Evolutionary conservation across 2,113 vertebrate species (phyloP).

Genomic region (Uria aalge): DNA sequence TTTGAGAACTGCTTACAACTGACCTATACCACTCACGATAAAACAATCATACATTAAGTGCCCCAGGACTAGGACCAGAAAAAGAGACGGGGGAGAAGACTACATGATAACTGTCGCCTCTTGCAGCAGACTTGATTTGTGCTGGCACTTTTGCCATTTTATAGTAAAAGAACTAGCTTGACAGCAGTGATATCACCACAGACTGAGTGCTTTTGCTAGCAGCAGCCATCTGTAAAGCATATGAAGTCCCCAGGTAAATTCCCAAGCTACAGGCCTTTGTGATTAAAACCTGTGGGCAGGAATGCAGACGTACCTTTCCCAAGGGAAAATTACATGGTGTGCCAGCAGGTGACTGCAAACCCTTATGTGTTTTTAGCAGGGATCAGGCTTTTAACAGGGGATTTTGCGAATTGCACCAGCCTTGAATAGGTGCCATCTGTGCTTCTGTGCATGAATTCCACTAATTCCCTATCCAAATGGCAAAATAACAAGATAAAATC

Average conservation of each 20-base stretch:
- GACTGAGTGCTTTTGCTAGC: not conserved
- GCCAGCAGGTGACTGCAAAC: not conserved
- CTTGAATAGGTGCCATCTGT: not conserved
- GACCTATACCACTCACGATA: not conserved
- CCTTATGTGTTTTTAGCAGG: no score
- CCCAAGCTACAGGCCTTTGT: not conserved
- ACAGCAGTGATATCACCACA: not conserved
- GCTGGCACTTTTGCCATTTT: not conserved
- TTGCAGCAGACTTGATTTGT: not conserved
- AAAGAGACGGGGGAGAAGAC: not conserved
- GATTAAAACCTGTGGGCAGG: not conserved
- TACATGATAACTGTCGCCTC: not conserved
- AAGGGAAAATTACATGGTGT: not conserved
- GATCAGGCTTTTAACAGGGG: not conserved
- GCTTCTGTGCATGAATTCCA: not conserved
- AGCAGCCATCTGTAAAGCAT: not conserved
- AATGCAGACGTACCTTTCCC: not conserved
- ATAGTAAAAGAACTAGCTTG: not conserved
- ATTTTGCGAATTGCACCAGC: not conserved
- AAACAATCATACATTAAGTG: not conserved
- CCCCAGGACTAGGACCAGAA: not conserved
- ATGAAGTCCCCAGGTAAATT: not conserved
- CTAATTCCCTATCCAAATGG: not conserved
- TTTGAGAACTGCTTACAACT: not conserved
- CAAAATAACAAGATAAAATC: not conserved